Base-by-base conservation (phyloP, 1,140 invertebrate species). In the Drosophila bocki region DNA sequence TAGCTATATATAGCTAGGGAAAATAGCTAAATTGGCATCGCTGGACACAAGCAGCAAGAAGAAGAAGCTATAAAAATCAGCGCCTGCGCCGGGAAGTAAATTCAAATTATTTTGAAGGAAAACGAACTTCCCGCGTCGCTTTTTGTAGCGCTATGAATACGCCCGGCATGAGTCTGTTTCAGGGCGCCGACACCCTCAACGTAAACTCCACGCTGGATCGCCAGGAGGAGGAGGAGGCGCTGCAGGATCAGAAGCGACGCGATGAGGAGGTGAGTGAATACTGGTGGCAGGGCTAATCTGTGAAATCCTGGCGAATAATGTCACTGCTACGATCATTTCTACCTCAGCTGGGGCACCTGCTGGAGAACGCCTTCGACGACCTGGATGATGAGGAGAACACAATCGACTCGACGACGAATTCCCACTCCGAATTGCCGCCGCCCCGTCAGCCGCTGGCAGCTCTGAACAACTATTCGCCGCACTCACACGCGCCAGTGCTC, bases 341-440 rank as follows among this genome's bases (percentile, higher is more conserved):
- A 8, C 48, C 50, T 44, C 92, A 95, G 94, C 75, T 95, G 33
- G 93, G 94, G 65, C 92, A 94, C 67, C 91, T 94, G 64, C 78
- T 95, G 22, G 92, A 92, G 47, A 94, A 94, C 92, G 94, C 93
- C 22, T 95, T 95, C 86, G 94, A 94, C 67, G 94, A 95, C 91
- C 83, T 95, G 54, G 93, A 94, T 39, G 94, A 95, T 76, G 84
- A 95, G 71, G 94, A 95, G 74, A 93, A 93, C 26, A 94, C 86
- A 41, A 80, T 90, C 32, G 92, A 92, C 45, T 91, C 91, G 22
- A 92, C 80, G 26, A 60, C 83, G 41, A 83, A 83, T 68, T 91
- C 67, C 58, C 82, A 83, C 9, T 79, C 82, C 1, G 76, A 87
- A 32, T 12, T 88, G 37, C 33, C 84, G n/a, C 68, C 82, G 17